These are phyloP conservation scores for Bedellia somnulentella DNA, from an alignment of 2,888 invertebrate genomes.

Conservation along the genomic window DNA sequence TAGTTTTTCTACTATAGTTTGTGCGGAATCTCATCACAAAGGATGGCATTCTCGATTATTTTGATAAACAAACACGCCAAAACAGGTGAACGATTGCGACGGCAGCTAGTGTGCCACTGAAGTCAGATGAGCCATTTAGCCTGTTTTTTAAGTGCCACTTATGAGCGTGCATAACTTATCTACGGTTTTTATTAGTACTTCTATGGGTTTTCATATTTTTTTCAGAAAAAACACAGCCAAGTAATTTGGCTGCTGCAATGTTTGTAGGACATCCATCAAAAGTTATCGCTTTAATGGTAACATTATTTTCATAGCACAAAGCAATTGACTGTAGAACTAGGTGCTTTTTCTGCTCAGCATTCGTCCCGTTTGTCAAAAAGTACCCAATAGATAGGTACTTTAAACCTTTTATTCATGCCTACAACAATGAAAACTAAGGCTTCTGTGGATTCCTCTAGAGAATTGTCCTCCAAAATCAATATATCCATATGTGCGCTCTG, in stretches of 20 bases:
- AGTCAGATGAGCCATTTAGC: too few relatives aligned
- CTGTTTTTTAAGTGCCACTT: constrained; percentile 4
- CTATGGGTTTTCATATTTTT: too few relatives aligned
- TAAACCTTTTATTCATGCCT: constrained; percentile 8
- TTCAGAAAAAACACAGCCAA: too few relatives aligned
- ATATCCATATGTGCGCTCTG: constrained; percentile 2
- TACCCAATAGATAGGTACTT: constrained; percentile 11
- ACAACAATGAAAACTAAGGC: constrained; percentile 10
- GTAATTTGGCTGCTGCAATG: constrained; percentile 12
- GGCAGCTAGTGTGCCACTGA: too few relatives aligned
- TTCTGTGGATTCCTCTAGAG: constrained; percentile 4
- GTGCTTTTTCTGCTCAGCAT: too few relatives aligned
- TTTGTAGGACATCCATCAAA: constrained; percentile 5
- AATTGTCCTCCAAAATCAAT: constrained; percentile 7
- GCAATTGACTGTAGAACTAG: too few relatives aligned
- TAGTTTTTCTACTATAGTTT: constrained; percentile 9
- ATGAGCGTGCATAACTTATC: too few relatives aligned
- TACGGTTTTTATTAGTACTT: too few relatives aligned
- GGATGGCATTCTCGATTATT: too few relatives aligned
- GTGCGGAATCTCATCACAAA: constrained; percentile 8
- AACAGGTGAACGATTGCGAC: too few relatives aligned
- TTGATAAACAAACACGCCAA: too few relatives aligned
- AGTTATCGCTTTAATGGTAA: constrained; percentile 6
- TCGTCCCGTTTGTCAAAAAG: constrained; percentile 8
- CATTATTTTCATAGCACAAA: constrained; percentile 1